phyloP scores from a whole-genome alignment of 2,797 vertebrate species.

The Lindbergichthys nudifrons region DNA sequence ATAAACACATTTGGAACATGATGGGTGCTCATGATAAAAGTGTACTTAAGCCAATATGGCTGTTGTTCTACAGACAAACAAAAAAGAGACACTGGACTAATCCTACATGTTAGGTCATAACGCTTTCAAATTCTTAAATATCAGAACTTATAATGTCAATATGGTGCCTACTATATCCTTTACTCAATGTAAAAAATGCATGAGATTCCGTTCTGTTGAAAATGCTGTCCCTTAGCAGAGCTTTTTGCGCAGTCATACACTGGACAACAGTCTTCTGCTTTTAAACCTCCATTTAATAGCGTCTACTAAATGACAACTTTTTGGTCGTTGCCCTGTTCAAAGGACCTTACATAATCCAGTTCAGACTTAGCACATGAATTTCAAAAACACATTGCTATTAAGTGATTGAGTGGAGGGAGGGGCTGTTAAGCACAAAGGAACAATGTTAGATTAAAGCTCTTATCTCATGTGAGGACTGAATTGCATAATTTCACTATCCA shows the following conservation, averaged over 20 bases:
- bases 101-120: slow-evolving; percentile 1
- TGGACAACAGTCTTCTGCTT: slow-evolving; percentile 17
- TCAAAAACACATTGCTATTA: slow-evolving; percentile 71
- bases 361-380: slow-evolving; percentile 55
- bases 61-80: background rate
- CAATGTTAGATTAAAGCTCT: slow-evolving; percentile 60
- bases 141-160: background rate
- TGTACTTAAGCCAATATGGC: too few species aligned
- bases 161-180: background rate
- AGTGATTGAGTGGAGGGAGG: slow-evolving; percentile 66
- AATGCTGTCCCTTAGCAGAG: background rate
- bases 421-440: slow-evolving; percentile 42
- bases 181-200: slow-evolving; percentile 3
- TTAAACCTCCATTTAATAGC: slow-evolving; percentile 55
- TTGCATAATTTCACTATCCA: slow-evolving; percentile 26
- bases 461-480: slow-evolving; percentile 40
- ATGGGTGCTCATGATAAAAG: too few species aligned
- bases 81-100: background rate
- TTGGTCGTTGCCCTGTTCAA: slow-evolving; percentile 43
- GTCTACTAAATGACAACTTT: slow-evolving; percentile 51
- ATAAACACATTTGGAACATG: too few species aligned
- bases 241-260: slow-evolving; percentile 8
- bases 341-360: slow-evolving; percentile 51
- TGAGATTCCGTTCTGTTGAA: background rate
- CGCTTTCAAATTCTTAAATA: background rate